phyloP scores from a whole-genome alignment of 2,797 vertebrate genomes.

The Tinamus major region DNA sequence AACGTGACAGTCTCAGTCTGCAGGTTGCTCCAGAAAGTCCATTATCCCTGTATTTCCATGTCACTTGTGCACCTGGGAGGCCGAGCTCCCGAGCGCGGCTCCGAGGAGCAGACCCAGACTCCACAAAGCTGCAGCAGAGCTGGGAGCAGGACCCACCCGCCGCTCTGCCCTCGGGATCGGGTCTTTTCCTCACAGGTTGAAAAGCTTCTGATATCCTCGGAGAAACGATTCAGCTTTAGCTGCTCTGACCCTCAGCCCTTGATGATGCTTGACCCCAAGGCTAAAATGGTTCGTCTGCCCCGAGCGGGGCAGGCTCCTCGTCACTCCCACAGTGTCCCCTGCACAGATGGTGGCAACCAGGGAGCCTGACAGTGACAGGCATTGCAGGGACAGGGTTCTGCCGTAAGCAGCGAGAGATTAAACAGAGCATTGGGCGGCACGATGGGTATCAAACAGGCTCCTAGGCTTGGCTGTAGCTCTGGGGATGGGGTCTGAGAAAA shows the following conservation, averaged over 20 bases:
- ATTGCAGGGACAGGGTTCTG: conserved; percentile 30
- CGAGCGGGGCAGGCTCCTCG: not conserved
- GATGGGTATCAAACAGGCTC: not conserved
- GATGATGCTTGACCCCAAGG: not conserved
- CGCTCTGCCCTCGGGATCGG: not conserved
- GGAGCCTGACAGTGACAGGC: conserved; percentile 7
- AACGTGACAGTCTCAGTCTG: not conserved
- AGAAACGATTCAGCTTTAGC: not conserved
- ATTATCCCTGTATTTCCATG: not conserved
- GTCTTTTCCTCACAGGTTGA: not conserved
- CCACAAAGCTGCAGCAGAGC: not conserved
- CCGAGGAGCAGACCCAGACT: not conserved
- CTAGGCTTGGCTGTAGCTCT: not conserved
- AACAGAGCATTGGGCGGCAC: not conserved
- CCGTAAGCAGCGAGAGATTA: conserved; percentile 31
- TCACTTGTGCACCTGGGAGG: not conserved
- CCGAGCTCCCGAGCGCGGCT: not conserved
- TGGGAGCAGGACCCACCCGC: not conserved
- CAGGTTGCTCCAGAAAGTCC: not conserved
- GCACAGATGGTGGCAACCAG: not conserved
- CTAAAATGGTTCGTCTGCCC: not conserved
- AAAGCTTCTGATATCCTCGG: not conserved
- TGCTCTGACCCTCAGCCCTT: rapidly evolving
- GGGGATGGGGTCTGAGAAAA: not conserved
- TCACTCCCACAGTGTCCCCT: not conserved